Base-by-base conservation (phyloP, 2,113 vertebrate species). In the Furnarius figulus region DNA sequence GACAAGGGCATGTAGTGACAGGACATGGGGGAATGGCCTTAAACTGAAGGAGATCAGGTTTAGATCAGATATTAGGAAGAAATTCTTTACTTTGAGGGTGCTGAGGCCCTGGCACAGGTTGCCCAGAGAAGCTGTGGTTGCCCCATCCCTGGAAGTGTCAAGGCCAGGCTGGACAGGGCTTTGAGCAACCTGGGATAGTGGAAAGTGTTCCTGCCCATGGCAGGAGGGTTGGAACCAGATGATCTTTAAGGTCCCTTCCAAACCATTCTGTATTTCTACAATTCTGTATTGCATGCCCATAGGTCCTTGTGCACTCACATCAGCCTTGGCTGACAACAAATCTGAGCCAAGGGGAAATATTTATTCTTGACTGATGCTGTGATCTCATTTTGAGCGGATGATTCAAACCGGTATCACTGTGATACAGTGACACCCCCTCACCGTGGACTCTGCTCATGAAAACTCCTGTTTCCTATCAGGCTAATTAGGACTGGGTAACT, bases 281-380 rank as follows among this genome's bases (percentile, higher is more conserved):
- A 31, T 35, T 35, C 55, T 23, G 0, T 31, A 18, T 13, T 27
- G 14, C 46, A 12, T 62, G 28, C 73, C 76, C 0, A 0, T 40
- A 65, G 44, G 42, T 77, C 73, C 39, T 85, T 3, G 1, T 4
- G 0, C 0, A 0, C n/a, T 65, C 49, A 1, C 39, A 30, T 39
- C 78, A 40, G n/a, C 50, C 37, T n/a, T 33, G 0, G 6, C 2
- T 39, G 30, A 24, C 55, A 33, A 12, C 9, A 62, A 33, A 67
- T 59, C 50, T n/a, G 35, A 74, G 58, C 30, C 0, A 4, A 86
- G 56, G 50, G 68, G 47, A 79, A 85, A 58, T 66, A 73, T 12
- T 94, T 82, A 13, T 50, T 82, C 62, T 76, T 61, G 37, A 12
- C 37, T 79, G 59, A 24, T 62, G 66, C 58, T 53, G 71, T 46